phyloP scores from a whole-genome alignment of 2,113 vertebrate species.

The Suncus etruscus region DNA sequence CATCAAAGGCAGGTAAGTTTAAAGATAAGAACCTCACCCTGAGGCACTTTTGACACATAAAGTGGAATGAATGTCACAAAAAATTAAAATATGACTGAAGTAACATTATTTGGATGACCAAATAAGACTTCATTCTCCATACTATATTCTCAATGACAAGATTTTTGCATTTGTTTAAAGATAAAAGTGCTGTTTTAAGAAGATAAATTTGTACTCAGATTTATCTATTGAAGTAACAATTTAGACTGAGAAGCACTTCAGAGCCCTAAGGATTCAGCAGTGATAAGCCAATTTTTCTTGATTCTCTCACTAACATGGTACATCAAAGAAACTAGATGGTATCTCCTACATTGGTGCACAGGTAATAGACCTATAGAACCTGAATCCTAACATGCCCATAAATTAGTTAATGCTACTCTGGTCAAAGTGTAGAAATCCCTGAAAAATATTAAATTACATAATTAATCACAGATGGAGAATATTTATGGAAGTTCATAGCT shows the following conservation, averaged over 20 bases:
- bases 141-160: neutral
- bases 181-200: neutral
- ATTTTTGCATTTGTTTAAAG: neutral
- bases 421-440: too few species aligned
- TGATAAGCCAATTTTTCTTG: too few species aligned
- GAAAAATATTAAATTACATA: too few species aligned
- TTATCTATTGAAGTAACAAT: too few species aligned
- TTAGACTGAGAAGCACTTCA: too few species aligned
- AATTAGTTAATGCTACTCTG: neutral
- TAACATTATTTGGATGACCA: neutral
- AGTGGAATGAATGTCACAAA: neutral
- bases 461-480: too few species aligned
- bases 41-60: neutral
- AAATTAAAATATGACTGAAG: slow-evolving; percentile 1
- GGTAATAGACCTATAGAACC: neutral
- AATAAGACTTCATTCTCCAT: neutral
- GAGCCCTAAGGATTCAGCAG: too few species aligned
- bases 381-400: neutral
- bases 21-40: slow-evolving; percentile 46
- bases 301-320: too few species aligned
- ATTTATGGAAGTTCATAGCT: neutral
- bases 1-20: slow-evolving; percentile 49
- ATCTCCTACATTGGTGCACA: too few species aligned
- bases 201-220: neutral
- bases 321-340: too few species aligned